A percentile compares a stretch with the other conserved stretches of the same genome.
phyloP scores from a whole-genome alignment of 2,888 invertebrate species.

The Plebejus anna region DNA sequence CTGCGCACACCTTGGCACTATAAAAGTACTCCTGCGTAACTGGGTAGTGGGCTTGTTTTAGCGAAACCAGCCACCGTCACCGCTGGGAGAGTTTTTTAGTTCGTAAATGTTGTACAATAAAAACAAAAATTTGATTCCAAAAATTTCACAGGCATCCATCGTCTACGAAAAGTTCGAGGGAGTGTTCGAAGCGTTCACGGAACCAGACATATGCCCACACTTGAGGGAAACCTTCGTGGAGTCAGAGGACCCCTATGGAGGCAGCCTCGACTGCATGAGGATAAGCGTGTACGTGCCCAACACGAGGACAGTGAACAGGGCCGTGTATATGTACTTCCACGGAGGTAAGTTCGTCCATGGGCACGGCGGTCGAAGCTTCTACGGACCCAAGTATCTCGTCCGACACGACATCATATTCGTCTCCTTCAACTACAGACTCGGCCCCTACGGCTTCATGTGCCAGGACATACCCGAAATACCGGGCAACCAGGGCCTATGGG shows the following conservation, averaged over 20 bases:
- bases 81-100: too few relatives aligned
- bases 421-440: constrained; percentile 60
- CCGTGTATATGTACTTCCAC: constrained; percentile 11
- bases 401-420: constrained; percentile 41
- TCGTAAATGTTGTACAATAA: background rate
- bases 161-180: background rate
- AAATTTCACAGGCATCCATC: background rate
- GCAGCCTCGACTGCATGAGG: constrained; percentile 18
- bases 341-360: constrained; percentile 22
- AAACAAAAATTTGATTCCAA: background rate
- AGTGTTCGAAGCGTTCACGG: background rate
- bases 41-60: too few relatives aligned
- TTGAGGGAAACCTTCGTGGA: background rate
- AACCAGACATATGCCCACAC: constrained; percentile 16
- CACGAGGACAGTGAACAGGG: background rate
- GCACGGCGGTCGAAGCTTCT: background rate
- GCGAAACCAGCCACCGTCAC: too few relatives aligned
- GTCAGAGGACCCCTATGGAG: background rate
- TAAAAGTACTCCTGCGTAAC: too few relatives aligned
- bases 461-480: constrained; percentile 49
- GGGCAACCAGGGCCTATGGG: constrained; percentile 46
- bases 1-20: too few relatives aligned
- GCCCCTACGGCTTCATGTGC: constrained; percentile 44
- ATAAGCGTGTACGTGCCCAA: constrained; percentile 22
- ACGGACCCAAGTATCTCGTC: constrained; percentile 23